Evolutionary conservation across 1,140 invertebrate species (phyloP), one percentile per base, ranked within the genome.

Genomic region (Macrobrachium rosenbergii): DNA sequence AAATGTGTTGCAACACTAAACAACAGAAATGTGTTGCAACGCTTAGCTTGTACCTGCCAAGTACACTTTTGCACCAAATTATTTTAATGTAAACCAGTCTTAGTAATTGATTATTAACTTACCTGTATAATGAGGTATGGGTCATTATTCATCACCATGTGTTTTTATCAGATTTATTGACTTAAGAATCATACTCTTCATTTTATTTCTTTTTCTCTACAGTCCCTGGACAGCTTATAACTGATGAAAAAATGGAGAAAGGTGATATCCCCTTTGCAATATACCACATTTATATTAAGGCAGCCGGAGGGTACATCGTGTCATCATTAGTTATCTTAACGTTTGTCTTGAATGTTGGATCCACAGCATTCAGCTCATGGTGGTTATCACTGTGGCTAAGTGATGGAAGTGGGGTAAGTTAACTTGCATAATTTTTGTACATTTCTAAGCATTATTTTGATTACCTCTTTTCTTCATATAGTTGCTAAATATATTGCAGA

Each of bases 311-410:
- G 7, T 93, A 92, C 85, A 89, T 92, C 2, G 63, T 94, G 0
- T 91, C 92, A 60, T 19, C 92, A 23, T 79, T 94, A 17, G 92
- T 95, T 10, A 87, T 95, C 58, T 75, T 94, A 0, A 91, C 92
- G 28, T 94, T 95, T 87, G 90, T 94, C 5, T 60, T 95, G 11
- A 94, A 94, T 88, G 93, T 95, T 52, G 93, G 93, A 2, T 92
- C 93, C 21, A 92, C 93, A 19, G 91, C 92, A 0, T 95, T 95
- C 83, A 94, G 94, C 85, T 94, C 93, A 79, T 95, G 94, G 93
- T 96, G 95, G 94, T 92, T 96, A 2, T 94, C 94, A 10, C 91
- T 92, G 85, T 96, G 95, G 95, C 92, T 96, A 45, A 91, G 92
- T 69, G 91, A 91, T 79, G 92, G 92, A 12, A 91, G 91, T 69